Base-by-base conservation (phyloP, 1,140 invertebrate genomes). In the Ceratitis capitata region DNA sequence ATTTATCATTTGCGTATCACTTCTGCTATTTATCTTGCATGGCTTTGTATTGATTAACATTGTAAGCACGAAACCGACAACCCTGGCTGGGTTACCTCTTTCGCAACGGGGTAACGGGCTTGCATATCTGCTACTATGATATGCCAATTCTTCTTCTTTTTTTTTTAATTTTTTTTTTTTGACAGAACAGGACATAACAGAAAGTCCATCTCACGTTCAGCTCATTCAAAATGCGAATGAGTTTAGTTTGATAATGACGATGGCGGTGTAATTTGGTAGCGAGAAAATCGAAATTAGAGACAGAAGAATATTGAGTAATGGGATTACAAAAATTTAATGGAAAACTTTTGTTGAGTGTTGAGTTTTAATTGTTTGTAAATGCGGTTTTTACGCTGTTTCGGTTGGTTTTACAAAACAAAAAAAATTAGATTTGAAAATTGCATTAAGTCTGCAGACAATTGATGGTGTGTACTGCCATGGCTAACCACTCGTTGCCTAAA, bases 1-100 rank as follows among this genome's bases (percentile, higher is more conserved):
- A 19, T 78, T 78, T 78, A 78, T 78, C 69, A 78, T 78, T 78
- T 47, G 69, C 69, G 69, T 35, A n/a, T 45, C 69, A 32, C 69
- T 78, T 42, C 69, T 42, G 39, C 39, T 78, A 78, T 78, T 78
- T 78, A 78, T 78, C 69, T 78, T 78, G 69, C 69, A 78, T 78
- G 39, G 35, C 69, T 78, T 78, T 78, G 61, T 45, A 78, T 78
- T 78, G 69, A 78, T 78, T 78, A 78, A 78, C 69, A 78, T 78
- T 78, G 69, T 78, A 45, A 78, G 69, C 69, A 78, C 39, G n/a
- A 78, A 45, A 78, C 5, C 19, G 51, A 26, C 23, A 26, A 39
- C 69, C n/a, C n/a, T 19, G 29, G 16, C 14, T 29, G 35, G 39
- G n/a, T 56, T 19, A 14, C 51, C 51, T 56, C 51, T 19, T 56